Base-by-base conservation (phyloP, 2,113 vertebrate genomes). In the Pangasianodon hypophthalmus region DNA sequence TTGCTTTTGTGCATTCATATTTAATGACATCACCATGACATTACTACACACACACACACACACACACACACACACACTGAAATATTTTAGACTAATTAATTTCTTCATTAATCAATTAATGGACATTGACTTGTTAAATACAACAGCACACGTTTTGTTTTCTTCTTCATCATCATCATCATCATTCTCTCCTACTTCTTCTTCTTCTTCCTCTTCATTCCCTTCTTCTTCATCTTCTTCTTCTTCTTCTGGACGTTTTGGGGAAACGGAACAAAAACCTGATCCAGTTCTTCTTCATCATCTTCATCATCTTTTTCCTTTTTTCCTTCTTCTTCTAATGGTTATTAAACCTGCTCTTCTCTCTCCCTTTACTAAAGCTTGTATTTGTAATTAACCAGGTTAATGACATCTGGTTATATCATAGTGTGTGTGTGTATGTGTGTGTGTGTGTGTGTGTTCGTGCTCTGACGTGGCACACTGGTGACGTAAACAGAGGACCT, bases 401-500 rank as follows among this genome's bases (percentile, higher is more conserved):
- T 81, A 54, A 54, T 32, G 52, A 60, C 21, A 9, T 58, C 52
- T 44, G 81, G 11, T 56, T n/a, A 83, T 56, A 18, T 83, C 52
- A 81, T 81, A 37, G 21, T 75, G 29, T 56, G 54, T 58, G n/a
- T 58, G 18, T 46, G 82, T 29, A 56, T 41, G 52, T 44, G 54
- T 67, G 75, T 48, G 52, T 58, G 81, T 37, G 48, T 18, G 29
- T 44, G 19, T 26, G 19, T 64, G 6, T 86, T 86, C 9, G 6
- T 50, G n/a, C 29, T 50, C 29, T 86, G 85, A 86, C 64, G 62
- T 86, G 85, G 64, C 46, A 37, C 29, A 19, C 62, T 50, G 13
- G 9, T 86, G 85, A 86, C 64, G 85, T 86, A 50, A 44, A 71
- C 64, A n/a, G 29, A 62, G n/a, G 48, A 50, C 46, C 85, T 71